A percentile compares a stretch with the other conserved stretches of the same genome.
Evolutionary conservation across 2,888 invertebrate species (phyloP).

Genomic region (Hypselothyrea guttata): DNA sequence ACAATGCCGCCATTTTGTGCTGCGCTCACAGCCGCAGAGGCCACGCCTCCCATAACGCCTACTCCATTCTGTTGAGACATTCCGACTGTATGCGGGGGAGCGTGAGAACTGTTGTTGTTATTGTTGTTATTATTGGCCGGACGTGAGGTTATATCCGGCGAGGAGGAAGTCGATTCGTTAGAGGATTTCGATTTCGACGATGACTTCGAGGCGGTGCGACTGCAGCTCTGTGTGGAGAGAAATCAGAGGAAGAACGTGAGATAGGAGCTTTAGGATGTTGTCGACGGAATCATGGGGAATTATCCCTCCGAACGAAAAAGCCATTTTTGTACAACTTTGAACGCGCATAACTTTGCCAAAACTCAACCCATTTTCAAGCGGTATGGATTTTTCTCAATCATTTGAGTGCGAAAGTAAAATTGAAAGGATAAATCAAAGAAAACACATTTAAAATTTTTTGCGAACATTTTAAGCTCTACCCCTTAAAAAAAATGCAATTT

Average conservation of each 20-base stretch:
- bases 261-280: no score
- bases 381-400: no score
- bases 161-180: conserved; percentile 82
- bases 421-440: no score
- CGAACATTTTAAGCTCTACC: no score
- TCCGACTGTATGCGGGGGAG: not conserved
- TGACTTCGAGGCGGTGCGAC: conserved; percentile 81
- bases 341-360: no score
- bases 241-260: conserved; percentile 7
- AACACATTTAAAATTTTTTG: no score
- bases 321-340: no score
- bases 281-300: no score
- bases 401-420: no score
- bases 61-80: conserved; percentile 55
- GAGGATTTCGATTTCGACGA: conserved; percentile 82
- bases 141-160: conserved; percentile 82
- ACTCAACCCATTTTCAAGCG: no score
- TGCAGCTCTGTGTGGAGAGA: conserved; percentile 70
- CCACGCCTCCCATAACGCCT: conserved; percentile 38
- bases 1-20: conserved; percentile 64
- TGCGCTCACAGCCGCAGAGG: conserved; percentile 50
- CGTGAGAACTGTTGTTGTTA: conserved; percentile 34
- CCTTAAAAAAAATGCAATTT: no score
- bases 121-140: conserved; percentile 73
- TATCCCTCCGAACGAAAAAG: no score